These are phyloP conservation scores for Oncorhynchus kisutch DNA, from an alignment of 2,113 vertebrate genomes.

Conservation along the genomic window DNA sequence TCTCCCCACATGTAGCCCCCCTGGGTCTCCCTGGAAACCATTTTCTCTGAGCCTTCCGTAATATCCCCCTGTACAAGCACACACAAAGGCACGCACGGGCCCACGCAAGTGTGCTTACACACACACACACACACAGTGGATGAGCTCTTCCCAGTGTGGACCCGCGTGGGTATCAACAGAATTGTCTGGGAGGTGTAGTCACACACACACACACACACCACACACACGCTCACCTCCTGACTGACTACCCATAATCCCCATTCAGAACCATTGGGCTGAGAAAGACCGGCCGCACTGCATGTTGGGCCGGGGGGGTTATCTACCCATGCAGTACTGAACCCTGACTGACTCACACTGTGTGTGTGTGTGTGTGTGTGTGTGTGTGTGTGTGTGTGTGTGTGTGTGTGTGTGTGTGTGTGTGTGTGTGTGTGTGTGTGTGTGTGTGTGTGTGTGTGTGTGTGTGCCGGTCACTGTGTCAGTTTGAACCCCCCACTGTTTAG, in stretches of 20 bases:
- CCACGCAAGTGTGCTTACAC: neutral
- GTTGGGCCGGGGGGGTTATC: constrained; percentile 14
- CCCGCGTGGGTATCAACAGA: neutral
- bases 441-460: neutral
- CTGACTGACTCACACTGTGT: neutral
- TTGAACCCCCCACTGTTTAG: neutral
- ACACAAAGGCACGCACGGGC: neutral
- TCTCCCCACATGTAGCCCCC: constrained; percentile 44
- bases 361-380: constrained; percentile 5
- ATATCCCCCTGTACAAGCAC: constrained; percentile 1
- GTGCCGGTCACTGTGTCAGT: neutral
- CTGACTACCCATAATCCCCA: constrained; percentile 12
- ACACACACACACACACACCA: constrained; percentile 1
- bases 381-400: neutral
- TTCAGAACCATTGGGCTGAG: constrained; percentile 35
- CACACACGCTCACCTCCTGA: constrained; percentile 7
- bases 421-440: neutral
- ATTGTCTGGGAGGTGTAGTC: neutral
- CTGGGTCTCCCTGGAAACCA: constrained; percentile 57
- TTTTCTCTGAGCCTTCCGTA: constrained; percentile 54
- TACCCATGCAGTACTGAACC: constrained; percentile 15
- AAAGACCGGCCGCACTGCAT: constrained; percentile 18
- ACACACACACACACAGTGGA: neutral
- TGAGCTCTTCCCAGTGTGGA: neutral
- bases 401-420: neutral